Evolutionary conservation across 2,113 vertebrate genomes (phyloP).

Genomic region (Penelope pileata): DNA sequence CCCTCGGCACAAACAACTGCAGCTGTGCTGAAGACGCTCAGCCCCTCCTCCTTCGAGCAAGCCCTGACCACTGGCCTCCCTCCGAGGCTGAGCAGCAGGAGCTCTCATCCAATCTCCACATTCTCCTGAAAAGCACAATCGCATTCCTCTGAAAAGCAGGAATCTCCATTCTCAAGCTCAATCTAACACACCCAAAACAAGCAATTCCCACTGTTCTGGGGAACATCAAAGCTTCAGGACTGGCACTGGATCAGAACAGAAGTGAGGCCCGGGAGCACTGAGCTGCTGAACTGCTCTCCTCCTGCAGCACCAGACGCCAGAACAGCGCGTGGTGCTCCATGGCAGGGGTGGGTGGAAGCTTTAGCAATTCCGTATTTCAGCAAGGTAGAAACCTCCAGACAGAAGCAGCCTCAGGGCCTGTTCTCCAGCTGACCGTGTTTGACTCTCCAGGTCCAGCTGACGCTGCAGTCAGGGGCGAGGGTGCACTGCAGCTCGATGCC

Average conservation of each 20-base stretch:
- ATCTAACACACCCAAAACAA: conserved; percentile 15
- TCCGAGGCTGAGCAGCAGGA: background rate
- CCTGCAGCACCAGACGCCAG: conserved; percentile 10
- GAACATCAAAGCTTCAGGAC: conserved; percentile 28
- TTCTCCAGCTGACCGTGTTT: conserved; percentile 87
- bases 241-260: background rate
- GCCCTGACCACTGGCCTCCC: background rate
- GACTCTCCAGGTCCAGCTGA: conserved; percentile 89
- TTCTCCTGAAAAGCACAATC: conserved; percentile 28
- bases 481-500: conserved; percentile 89
- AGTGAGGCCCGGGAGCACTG: background rate
- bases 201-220: conserved; percentile 2
- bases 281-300: background rate
- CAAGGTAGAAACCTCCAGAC: background rate
- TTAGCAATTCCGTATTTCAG: conserved; percentile 14
- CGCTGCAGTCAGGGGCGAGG: conserved; percentile 86
- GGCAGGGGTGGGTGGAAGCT: conserved; percentile 37
- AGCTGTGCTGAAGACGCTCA: background rate
- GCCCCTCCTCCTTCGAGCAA: background rate
- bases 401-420: conserved; percentile 46
- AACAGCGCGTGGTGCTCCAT: background rate
- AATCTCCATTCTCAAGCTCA: conserved; percentile 14
- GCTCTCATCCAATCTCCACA: background rate
- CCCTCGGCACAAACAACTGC: background rate
- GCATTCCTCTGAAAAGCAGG: conserved; percentile 23